phyloP scores from a whole-genome alignment of 2,888 invertebrate species.

The Sarcophaga carnaria region DNA sequence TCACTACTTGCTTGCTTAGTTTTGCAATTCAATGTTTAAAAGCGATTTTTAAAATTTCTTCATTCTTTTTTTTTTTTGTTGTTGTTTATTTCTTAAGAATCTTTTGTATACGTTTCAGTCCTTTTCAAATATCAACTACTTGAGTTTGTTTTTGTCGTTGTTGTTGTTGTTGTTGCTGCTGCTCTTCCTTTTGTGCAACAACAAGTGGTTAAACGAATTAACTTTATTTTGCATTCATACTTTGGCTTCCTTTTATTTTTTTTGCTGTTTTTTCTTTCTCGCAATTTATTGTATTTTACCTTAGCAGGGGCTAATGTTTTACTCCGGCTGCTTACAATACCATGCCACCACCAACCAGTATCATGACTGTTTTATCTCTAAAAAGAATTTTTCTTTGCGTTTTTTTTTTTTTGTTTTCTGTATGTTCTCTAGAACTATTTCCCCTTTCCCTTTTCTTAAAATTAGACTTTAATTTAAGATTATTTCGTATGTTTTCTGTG shows the following conservation, averaged over 20 bases:
- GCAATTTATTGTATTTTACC: not conserved
- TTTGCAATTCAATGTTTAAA: slow-evolving; percentile 54
- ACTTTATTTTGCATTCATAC: slow-evolving; percentile 56
- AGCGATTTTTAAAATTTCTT: slow-evolving; percentile 54
- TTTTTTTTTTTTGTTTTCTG: not conserved
- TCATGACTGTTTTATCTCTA: slow-evolving; percentile 55
- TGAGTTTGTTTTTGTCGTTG: slow-evolving; percentile 31
- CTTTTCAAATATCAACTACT: slow-evolving; percentile 35
- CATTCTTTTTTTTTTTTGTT: slow-evolving; percentile 7
- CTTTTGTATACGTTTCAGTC: not conserved
- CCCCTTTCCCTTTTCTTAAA: slow-evolving; percentile 51
- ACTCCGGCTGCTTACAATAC: not conserved
- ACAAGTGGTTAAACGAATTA: slow-evolving; percentile 65
- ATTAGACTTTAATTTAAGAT: slow-evolving; percentile 33
- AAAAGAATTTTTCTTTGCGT: slow-evolving; percentile 24
- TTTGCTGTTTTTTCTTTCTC: not conserved
- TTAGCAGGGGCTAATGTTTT: slow-evolving; percentile 5
- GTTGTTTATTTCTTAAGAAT: slow-evolving; percentile 4
- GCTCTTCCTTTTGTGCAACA: slow-evolving; percentile 29
- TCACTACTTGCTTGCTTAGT: not conserved
- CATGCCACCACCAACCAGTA: not conserved
- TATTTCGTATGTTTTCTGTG: not conserved
- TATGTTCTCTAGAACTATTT: not conserved
- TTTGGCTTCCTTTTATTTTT: not conserved
- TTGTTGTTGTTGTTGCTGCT: not conserved